Conservation (phyloP, 2,888 invertebrate genomes). For the Nudaria mundana region DNA sequence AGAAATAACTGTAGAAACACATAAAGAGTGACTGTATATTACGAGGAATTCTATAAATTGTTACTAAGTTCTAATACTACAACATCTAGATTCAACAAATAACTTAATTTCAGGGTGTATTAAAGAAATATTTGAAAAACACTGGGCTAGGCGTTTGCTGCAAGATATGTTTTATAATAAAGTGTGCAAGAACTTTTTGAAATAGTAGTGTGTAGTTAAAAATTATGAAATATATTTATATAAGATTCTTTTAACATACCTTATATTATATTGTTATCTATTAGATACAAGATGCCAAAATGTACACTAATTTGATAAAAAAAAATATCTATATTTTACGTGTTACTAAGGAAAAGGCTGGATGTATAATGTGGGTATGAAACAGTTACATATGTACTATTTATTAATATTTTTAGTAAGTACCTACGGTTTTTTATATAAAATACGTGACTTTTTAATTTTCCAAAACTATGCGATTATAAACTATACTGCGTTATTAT, state of each 20-base stretch:
- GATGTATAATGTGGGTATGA: slow-evolving; percentile 25
- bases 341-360: slow-evolving; percentile 28
- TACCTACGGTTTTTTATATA: slow-evolving; percentile 27
- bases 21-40: too few species aligned
- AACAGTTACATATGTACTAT: slow-evolving; percentile 13
- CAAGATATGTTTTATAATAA: slow-evolving; percentile 2
- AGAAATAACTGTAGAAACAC: too few species aligned
- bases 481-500: slow-evolving; percentile 12
- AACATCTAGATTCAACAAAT: neutral
- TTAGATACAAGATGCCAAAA: slow-evolving; percentile 22
- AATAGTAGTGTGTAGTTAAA: slow-evolving; percentile 1
- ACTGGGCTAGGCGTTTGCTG: neutral
- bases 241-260: slow-evolving; percentile 6
- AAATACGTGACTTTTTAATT: slow-evolving; percentile 9
- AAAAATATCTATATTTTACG: slow-evolving; percentile 19
- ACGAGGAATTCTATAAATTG: too few species aligned
- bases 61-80: too few species aligned
- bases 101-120: slow-evolving; percentile 19
- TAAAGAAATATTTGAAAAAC: slow-evolving; percentile 1
- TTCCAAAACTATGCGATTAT: neutral
- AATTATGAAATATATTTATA: too few species aligned
- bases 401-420: slow-evolving; percentile 12
- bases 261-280: slow-evolving; percentile 6
- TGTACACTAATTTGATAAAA: slow-evolving; percentile 23
- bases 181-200: slow-evolving; percentile 1